Conservation (phyloP, 30 jellyfish, hydroid and myxozoan genomes). For the Hydractinia echinata region DNA sequence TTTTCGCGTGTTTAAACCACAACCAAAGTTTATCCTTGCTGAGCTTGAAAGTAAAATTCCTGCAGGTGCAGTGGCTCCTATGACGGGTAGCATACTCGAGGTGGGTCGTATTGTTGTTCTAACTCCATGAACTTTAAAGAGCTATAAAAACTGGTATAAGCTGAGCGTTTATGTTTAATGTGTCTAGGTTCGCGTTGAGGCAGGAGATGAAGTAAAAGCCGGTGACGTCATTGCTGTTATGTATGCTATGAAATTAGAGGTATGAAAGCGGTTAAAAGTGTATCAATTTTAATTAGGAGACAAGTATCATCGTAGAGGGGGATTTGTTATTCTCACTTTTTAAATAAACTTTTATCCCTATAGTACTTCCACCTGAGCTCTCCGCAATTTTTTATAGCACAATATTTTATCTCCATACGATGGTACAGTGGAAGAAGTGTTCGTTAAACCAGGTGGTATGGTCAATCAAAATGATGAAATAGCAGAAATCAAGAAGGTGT, state of each 20-base stretch:
- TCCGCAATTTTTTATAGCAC: conserved; percentile 41
- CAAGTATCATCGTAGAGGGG: not conserved
- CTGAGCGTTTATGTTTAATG: not conserved
- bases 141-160: not conserved
- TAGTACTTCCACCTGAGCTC: not conserved
- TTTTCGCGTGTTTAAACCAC: conserved; percentile 51
- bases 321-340: not conserved
- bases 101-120: conserved; percentile 15
- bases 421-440: conserved; percentile 54
- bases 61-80: conserved; percentile 83
- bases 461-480: conserved; percentile 73
- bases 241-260: conserved; percentile 93
- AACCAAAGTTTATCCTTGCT: conserved; percentile 63
- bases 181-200: conserved; percentile 61
- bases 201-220: conserved; percentile 64
- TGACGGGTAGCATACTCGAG: conserved; percentile 83
- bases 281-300: not conserved
- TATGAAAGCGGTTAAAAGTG: conserved; percentile 6
- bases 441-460: conserved; percentile 64
- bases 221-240: conserved; percentile 68
- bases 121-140: not conserved
- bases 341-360: not conserved
- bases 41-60: conserved; percentile 34
- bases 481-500: conserved; percentile 32
- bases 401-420: conserved; percentile 61